phyloP scores from a whole-genome alignment of 2,113 vertebrate species.

The Microtus richardsoni region DNA sequence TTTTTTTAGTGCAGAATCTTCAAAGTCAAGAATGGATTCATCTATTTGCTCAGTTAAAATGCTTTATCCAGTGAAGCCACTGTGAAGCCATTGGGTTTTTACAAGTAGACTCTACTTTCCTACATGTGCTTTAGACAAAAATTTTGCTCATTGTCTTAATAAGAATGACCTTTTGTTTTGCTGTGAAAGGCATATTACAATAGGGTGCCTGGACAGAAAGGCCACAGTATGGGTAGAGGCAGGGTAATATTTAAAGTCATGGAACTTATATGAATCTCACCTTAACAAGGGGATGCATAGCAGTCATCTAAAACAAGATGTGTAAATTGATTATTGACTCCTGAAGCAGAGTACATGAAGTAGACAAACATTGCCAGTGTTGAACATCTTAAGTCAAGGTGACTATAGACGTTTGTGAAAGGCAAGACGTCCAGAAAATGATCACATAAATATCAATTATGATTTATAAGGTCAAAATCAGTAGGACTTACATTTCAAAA shows the following conservation, averaged over 20 bases:
- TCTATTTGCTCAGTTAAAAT: background rate
- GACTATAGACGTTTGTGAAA: background rate
- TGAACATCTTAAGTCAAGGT: background rate
- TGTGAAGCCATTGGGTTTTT: background rate
- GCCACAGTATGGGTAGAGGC: background rate
- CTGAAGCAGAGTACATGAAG: background rate
- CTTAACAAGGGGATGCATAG: background rate
- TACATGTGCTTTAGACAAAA: background rate
- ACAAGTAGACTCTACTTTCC: background rate
- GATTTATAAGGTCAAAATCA: constrained; percentile 3
- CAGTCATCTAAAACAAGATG: background rate
- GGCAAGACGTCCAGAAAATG: background rate
- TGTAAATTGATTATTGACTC: background rate
- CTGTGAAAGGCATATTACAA: background rate
- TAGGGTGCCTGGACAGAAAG: background rate
- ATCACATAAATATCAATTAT: background rate
- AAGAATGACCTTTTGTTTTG: background rate
- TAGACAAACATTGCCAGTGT: background rate
- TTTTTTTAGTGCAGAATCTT: background rate
- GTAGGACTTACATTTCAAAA: background rate
- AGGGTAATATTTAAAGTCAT: background rate
- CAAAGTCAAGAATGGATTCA: background rate
- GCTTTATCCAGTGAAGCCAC: background rate
- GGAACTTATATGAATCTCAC: background rate
- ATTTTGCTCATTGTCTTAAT: background rate